phyloP scores from a whole-genome alignment of 2,888 invertebrate species.

The Lasioglossum lativentre region DNA sequence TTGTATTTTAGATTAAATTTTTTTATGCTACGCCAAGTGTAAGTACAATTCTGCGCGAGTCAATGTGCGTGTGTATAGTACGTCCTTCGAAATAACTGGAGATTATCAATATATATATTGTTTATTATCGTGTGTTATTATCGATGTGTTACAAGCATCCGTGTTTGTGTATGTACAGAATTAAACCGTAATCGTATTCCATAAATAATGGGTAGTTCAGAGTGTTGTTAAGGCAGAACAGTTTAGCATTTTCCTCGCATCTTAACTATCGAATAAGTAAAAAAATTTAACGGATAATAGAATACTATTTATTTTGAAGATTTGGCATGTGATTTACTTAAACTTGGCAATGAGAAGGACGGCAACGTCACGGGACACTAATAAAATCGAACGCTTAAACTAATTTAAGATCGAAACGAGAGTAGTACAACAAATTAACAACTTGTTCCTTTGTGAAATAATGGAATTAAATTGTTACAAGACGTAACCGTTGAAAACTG shows the following conservation, averaged over 20 bases:
- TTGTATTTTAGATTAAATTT: conserved; percentile 2
- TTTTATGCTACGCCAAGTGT: too few relatives aligned
- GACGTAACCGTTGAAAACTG: background rate
- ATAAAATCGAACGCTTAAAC: conserved; percentile 1
- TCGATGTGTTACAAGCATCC: conserved; percentile 28
- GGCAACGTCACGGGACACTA: background rate
- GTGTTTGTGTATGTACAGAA: conserved; percentile 9
- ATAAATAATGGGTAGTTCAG: conserved; percentile 15
- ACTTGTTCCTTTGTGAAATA: background rate
- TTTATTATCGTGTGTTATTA: conserved; percentile 30
- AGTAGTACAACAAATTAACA: background rate
- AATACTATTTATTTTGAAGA: conserved; percentile 5
- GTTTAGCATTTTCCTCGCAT: background rate
- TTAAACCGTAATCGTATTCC: background rate
- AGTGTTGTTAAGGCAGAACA: background rate
- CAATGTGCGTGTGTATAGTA: background rate
- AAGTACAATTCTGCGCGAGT: background rate
- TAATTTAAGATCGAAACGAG: background rate
- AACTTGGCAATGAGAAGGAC: background rate
- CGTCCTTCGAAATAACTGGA: conserved; percentile 1
- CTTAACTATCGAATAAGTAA: conserved; percentile 2
- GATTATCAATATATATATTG: conserved; percentile 19
- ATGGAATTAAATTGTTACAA: background rate
- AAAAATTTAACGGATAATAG: background rate
- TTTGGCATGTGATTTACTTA: background rate